Evolutionary conservation across 2,888 invertebrate genomes (phyloP).

Genomic region (Sarcophaga carnaria): DNA sequence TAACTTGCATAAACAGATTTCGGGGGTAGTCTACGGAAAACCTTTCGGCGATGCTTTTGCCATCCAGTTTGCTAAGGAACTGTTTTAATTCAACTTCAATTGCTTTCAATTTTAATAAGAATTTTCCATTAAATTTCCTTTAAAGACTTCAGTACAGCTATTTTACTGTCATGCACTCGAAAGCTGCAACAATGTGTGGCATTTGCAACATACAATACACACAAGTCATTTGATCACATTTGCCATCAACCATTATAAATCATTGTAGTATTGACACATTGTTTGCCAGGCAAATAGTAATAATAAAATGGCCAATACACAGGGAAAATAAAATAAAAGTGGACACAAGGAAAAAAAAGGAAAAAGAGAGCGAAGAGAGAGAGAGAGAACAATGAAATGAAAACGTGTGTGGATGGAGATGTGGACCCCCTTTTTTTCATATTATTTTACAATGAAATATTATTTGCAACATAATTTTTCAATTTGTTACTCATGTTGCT

Average conservation of each 20-base stretch:
- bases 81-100: too few species aligned
- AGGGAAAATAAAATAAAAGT: background rate
- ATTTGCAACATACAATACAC: slow-evolving; percentile 1
- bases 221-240: slow-evolving; percentile 63
- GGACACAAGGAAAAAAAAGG: background rate
- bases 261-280: slow-evolving; percentile 70
- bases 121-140: too few species aligned
- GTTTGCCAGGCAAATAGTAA: slow-evolving; percentile 34
- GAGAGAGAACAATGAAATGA: slow-evolving; percentile 57
- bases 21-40: too few species aligned
- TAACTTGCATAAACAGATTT: too few species aligned
- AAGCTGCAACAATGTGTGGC: background rate
- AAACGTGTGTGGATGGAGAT: slow-evolving; percentile 33
- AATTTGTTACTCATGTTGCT: slow-evolving; percentile 54
- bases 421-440: slow-evolving; percentile 39
- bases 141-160: too few species aligned
- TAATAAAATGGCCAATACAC: slow-evolving; percentile 22
- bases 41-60: too few species aligned
- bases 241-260: slow-evolving; percentile 72
- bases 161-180: background rate
- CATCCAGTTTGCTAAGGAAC: too few species aligned
- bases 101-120: too few species aligned
- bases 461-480: slow-evolving; percentile 62
- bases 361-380: background rate
- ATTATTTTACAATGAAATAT: slow-evolving; percentile 64